Conservation (phyloP, 2,888 invertebrate species). For the Griposia aprilina region DNA sequence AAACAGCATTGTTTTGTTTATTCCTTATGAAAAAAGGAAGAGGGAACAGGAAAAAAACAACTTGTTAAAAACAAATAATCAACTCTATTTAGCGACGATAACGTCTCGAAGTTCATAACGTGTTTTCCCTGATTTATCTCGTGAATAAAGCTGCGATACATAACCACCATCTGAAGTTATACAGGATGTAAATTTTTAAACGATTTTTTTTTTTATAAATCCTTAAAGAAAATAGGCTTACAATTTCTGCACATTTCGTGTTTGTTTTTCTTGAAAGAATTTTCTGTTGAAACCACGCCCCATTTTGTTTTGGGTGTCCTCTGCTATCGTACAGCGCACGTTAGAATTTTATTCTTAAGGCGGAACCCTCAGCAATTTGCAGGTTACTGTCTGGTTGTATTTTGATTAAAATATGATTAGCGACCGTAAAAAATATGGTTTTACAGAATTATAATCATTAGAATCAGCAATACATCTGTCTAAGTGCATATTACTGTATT, state of each 20-base stretch:
- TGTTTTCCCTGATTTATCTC: conserved; percentile 25
- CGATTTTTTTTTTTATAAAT: background rate
- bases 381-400: too few relatives aligned
- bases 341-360: background rate
- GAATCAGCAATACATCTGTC: too few relatives aligned
- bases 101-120: conserved; percentile 30
- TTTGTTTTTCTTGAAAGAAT: background rate
- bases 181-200: background rate
- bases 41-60: conserved; percentile 40
- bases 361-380: too few relatives aligned
- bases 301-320: background rate
- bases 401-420: too few relatives aligned
- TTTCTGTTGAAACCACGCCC: background rate
- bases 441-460: too few relatives aligned
- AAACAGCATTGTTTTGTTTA: conserved; percentile 10
- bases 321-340: background rate
- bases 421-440: too few relatives aligned
- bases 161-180: conserved; percentile 14
- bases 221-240: background rate
- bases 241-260: background rate
- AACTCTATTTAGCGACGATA: conserved; percentile 34
- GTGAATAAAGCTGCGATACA: conserved; percentile 26
- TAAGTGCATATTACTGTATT: too few relatives aligned
- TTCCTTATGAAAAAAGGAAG: background rate
- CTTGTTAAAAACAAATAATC: conserved; percentile 41